Evolutionary conservation across 2,888 invertebrate genomes (phyloP), one percentile per base, ranked within the genome.

Genomic region (Hipparchia sbordonii): DNA sequence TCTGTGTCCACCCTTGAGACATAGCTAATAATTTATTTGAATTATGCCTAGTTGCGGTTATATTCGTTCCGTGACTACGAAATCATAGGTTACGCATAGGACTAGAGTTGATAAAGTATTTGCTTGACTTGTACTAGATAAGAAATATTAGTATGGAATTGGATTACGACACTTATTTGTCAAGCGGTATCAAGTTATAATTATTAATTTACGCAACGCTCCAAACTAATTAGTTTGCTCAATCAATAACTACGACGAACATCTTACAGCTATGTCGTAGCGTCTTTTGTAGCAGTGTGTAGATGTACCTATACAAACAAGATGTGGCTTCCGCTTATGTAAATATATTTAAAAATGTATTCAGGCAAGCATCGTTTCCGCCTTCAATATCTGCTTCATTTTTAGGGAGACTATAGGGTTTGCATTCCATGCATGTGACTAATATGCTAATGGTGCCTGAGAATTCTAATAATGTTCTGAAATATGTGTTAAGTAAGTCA

Each of bases 81-180:
- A 61, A 52, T 69, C 33, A 61, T 52, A 52, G 59, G 10, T 60
- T 60, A 33, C 33, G 59, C 33, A 13, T 59, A 67, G 67, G 39
- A 54, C 6, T 57, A 60, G 56, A 45, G 46, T n/a, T 48, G 57
- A 46, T 69, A 62, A 52, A 51, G 52, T 61, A 62, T 61, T 61
- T 10, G 48, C 61, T 61, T 45, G 51, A 8, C 61, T 52, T 45
- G 67, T 45, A 52, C 52, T 60, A 71, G 68, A 71, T 70, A 74
- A 66, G 23, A 65, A 9, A 66, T 69, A 74, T 74, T 71, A 74
- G 60, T 69, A 74, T 74, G 68, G 39, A 74, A 66, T 61, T 54
- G 48, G 69, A 68, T 71, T 74, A 66, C 60, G 68, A 23, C 71
- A 66, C 67, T 52, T 39, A 39, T 39, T 39, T 61, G 56, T 69